Evolutionary conservation across 2,888 invertebrate genomes (phyloP).

Genomic region (Micropterix aruncella): DNA sequence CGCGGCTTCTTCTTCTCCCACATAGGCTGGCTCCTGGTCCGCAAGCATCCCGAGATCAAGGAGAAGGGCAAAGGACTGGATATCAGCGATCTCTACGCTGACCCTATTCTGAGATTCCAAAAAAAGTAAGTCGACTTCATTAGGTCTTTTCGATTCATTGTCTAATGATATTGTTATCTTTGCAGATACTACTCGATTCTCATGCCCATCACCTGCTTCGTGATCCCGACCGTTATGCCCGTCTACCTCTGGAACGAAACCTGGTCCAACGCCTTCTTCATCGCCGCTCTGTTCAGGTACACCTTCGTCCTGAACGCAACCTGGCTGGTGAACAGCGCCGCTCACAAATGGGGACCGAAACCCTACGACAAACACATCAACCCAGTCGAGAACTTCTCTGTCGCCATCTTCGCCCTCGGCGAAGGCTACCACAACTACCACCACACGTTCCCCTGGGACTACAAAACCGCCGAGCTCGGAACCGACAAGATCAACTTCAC

Average conservation of each 20-base stretch:
- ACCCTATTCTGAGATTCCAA: constrained; percentile 61
- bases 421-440: constrained; percentile 94
- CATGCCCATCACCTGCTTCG: constrained; percentile 41
- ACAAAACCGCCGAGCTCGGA: constrained; percentile 78
- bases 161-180: constrained; percentile 13
- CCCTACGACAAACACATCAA: constrained; percentile 70
- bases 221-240: constrained; percentile 50
- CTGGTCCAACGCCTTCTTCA: constrained; percentile 40
- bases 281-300: constrained; percentile 48
- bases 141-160: too few relatives aligned
- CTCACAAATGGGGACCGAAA: constrained; percentile 63
- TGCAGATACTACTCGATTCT: constrained; percentile 51
- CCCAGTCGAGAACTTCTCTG: constrained; percentile 63
- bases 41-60: constrained; percentile 64
- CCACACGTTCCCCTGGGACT: constrained; percentile 86
- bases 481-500: constrained; percentile 45
- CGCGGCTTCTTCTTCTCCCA: constrained; percentile 82
- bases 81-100: constrained; percentile 59
- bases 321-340: constrained; percentile 72
- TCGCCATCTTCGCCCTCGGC: constrained; percentile 55
- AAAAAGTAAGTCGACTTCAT: constrained; percentile 57
- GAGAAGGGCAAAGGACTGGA: constrained; percentile 53
- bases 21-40: constrained; percentile 71
- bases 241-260: constrained; percentile 55
- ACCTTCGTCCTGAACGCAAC: constrained; percentile 53